These are phyloP conservation scores for Heliothis subflexa DNA, from an alignment of 1,140 invertebrate species.

Conservation along the genomic window DNA sequence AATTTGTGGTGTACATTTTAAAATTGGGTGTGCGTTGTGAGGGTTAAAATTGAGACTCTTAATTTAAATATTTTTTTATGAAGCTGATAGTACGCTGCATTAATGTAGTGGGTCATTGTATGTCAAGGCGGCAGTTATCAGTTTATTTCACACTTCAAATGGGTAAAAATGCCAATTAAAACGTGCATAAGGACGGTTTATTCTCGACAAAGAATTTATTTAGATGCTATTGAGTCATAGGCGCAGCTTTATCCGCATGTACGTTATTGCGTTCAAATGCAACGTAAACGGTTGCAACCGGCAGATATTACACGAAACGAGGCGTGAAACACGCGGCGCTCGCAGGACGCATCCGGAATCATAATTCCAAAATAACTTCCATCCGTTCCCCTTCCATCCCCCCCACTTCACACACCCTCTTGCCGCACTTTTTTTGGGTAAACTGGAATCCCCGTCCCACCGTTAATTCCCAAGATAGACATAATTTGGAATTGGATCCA, in stretches of 20 bases:
- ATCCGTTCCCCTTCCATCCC: conserved; percentile 63
- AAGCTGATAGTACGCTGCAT: conserved; percentile 15
- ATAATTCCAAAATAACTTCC: conserved; percentile 86
- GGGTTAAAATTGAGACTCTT: conserved; percentile 31
- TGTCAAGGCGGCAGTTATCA: conserved; percentile 29
- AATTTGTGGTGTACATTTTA: conserved; percentile 37
- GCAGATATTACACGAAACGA: conserved; percentile 81
- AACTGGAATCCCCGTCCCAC: conserved; percentile 83
- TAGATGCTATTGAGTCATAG: conserved; percentile 28
- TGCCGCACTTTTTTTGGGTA: conserved; percentile 81
- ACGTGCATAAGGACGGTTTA: neutral
- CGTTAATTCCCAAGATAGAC: conserved; percentile 87
- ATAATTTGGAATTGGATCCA: conserved; percentile 88
- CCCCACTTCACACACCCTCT: conserved; percentile 60
- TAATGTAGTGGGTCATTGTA: conserved; percentile 13
- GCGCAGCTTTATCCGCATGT: conserved; percentile 70
- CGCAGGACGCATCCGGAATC: conserved; percentile 84
- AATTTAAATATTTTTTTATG: conserved; percentile 45
- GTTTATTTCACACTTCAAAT: conserved; percentile 4
- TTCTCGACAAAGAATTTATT: conserved; percentile 27
- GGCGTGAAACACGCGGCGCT: conserved; percentile 83
- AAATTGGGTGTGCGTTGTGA: conserved; percentile 38
- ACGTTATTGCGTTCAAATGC: conserved; percentile 69
- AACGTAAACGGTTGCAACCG: conserved; percentile 76
- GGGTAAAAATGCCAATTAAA: conserved; percentile 31